Base-by-base conservation (phyloP, 2,888 invertebrate species). In the Macrosoma leucophasiata region DNA sequence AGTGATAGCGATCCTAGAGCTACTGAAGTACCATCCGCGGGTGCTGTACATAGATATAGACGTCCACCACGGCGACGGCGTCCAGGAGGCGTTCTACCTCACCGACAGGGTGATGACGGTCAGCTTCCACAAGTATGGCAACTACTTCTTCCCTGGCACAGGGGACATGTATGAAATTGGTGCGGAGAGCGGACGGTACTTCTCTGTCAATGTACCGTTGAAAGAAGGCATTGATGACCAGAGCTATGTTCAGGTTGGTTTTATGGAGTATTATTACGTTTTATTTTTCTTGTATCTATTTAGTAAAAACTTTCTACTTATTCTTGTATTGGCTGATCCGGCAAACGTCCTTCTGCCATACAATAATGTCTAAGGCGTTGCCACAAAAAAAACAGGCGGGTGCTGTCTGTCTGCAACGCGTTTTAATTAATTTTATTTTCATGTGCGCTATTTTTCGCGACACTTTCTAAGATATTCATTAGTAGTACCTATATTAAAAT, bases 141-240 rank as follows among this genome's bases (percentile, higher is more conserved):
- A 96, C 61, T 95, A 93, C 59, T 98, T 98, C 72, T 99, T 98
- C 65, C 98, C 98, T 1, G 98, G 98, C 0, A 99, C 98, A 0
- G 98, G 98, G 0, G 97, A 98, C 69, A 98, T 98, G 97, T 97
- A 96, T 70, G 98, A 99, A 79, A 90, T 97, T 29, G 99, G 99
- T 1, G 94, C 96, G 0, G 98, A 98, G 68, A 93, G 93, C 59
- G 98, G 98, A 0, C 86, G 96, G 30, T 97, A 97, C 67, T 99
- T 98, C 67, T 97, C 98, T 0, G 95, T 99, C 0, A 99, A 99
- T 86, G 97, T 99, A 0, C 99, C 99, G 0, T 71, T 99, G 8
- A 95, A 96, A 58, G 98, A 98, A 73, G 99, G 98, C 0, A 98
- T 99, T 42, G 98, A 98, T 70, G 98, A 98, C 72, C 87, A 89